These are phyloP conservation scores for Hephaestus fuliginosus DNA, from an alignment of 2,797 vertebrate genomes.

Conservation along the genomic window DNA sequence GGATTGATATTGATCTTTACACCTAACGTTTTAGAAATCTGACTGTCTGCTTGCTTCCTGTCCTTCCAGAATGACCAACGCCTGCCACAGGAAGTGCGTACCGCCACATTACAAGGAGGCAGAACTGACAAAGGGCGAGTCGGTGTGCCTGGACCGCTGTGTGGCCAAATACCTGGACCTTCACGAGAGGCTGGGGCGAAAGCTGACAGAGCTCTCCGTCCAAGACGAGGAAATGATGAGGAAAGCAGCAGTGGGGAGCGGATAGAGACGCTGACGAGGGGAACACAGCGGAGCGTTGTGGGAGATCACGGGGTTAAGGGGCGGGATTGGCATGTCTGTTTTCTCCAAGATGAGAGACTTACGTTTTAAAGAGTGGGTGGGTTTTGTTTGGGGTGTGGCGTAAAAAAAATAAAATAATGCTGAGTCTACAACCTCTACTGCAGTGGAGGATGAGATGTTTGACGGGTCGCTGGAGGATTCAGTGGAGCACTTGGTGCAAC, in stretches of 20 bases:
- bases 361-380: slow-evolving; percentile 55
- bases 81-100: slow-evolving; percentile 96
- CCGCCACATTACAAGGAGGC: slow-evolving; percentile 97
- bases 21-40: not conserved
- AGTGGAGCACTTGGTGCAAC: not conserved
- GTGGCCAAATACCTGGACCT: slow-evolving; percentile 98
- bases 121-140: slow-evolving; percentile 95
- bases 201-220: slow-evolving; percentile 94
- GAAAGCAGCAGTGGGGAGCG: slow-evolving; percentile 87
- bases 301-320: slow-evolving; percentile 10
- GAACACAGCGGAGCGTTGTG: not conserved
- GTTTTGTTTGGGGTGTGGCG: slow-evolving; percentile 11
- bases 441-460: slow-evolving; percentile 13
- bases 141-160: slow-evolving; percentile 96
- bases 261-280: slow-evolving; percentile 56
- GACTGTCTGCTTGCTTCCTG: not conserved
- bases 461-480: not conserved
- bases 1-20: not conserved
- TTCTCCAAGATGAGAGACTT: slow-evolving; percentile 24
- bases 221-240: slow-evolving; percentile 96
- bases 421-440: slow-evolving; percentile 21
- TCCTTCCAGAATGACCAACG: slow-evolving; percentile 93
- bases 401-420: slow-evolving; percentile 1
- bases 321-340: not conserved
- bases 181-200: slow-evolving; percentile 95